phyloP scores from a whole-genome alignment of 92 coral and sea anemone species.

The Parazoanthus swiftii region DNA sequence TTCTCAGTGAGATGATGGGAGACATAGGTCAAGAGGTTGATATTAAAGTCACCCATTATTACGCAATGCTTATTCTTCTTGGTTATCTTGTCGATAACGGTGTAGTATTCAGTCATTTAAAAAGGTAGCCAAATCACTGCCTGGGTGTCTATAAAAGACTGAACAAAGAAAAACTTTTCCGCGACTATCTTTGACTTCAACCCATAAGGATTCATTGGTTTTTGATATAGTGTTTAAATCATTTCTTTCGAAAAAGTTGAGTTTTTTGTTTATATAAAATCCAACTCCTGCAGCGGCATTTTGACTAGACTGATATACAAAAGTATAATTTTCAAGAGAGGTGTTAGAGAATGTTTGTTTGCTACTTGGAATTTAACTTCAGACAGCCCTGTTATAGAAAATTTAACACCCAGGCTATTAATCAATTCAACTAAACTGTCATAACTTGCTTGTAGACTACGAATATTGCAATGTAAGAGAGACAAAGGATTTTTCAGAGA shows the following conservation, averaged over 20 bases:
- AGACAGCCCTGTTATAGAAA: slow-evolving; percentile 30
- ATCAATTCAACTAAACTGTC: slow-evolving; percentile 12
- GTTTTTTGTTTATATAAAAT: slow-evolving; percentile 16
- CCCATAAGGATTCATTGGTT: neutral
- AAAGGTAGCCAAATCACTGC: neutral
- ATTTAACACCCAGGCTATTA: neutral
- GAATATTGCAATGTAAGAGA: slow-evolving; percentile 31
- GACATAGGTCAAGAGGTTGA: no score
- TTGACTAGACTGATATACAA: slow-evolving; percentile 28
- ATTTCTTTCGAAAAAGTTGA: slow-evolving; percentile 3
- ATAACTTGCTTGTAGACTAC: slow-evolving; percentile 34
- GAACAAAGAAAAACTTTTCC: neutral
- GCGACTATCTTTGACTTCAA: neutral
- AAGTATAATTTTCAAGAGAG: neutral
- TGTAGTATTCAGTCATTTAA: no score
- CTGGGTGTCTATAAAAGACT: neutral
- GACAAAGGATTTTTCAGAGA: slow-evolving; percentile 2
- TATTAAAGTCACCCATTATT: no score
- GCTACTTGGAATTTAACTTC: slow-evolving; percentile 12
- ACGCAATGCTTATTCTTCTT: no score
- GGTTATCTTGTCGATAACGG: no score
- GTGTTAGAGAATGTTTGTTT: neutral
- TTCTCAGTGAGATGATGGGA: no score
- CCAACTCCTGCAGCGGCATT: slow-evolving; percentile 25
- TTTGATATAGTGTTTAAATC: neutral